These are phyloP conservation scores for Agrochola lychnidis DNA, from an alignment of 2,888 invertebrate genomes.

Conservation along the genomic window DNA sequence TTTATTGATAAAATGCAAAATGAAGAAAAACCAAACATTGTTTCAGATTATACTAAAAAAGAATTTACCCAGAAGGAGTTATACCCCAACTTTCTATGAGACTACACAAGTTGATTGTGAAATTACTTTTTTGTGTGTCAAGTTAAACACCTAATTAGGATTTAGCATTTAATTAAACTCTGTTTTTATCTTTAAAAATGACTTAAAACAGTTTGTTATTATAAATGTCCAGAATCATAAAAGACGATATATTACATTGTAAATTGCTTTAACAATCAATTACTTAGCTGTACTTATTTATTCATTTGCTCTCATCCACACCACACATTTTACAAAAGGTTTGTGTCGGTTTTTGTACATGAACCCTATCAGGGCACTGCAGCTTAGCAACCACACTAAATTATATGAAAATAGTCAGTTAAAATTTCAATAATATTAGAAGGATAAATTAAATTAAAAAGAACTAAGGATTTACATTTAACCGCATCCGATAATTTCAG, in stretches of 20 bases:
- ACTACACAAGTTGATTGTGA: neutral
- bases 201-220: neutral
- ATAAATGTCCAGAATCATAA: neutral
- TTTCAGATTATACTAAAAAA: neutral
- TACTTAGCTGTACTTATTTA: neutral
- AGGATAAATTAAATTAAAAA: constrained; percentile 5
- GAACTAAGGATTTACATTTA: constrained; percentile 26
- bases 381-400: neutral
- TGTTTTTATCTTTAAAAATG: neutral
- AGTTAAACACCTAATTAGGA: neutral
- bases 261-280: neutral
- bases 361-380: neutral
- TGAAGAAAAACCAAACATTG: neutral
- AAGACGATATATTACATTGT: neutral
- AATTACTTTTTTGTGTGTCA: neutral
- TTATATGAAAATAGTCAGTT: neutral
- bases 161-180: neutral
- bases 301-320: neutral
- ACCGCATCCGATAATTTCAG: constrained; percentile 37
- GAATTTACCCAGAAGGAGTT: neutral
- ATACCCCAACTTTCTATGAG: constrained; percentile 11
- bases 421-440: neutral
- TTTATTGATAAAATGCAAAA: neutral
- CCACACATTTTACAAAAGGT: neutral
- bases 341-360: neutral